Percentiles rank a stretch among this genome's conserved stretches.
phyloP scores from a whole-genome alignment of 2,888 invertebrate genomes.

The Ophion ventricosus region DNA sequence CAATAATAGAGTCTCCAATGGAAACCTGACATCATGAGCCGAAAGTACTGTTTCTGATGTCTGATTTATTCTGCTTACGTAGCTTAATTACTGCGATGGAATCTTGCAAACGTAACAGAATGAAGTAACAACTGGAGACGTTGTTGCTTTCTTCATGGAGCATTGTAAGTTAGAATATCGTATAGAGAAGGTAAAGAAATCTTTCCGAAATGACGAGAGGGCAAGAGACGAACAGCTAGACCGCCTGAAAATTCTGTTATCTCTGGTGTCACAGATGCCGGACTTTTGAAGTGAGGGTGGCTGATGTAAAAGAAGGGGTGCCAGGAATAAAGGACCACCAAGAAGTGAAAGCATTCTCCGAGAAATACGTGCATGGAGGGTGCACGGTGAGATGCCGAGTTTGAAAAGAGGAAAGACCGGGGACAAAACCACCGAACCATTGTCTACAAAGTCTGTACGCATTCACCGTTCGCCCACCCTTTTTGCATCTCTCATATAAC shows the following conservation, averaged over 20 bases:
- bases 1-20: not conserved
- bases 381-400: slow-evolving; percentile 3
- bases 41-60: too few species aligned
- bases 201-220: slow-evolving; percentile 44
- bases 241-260: slow-evolving; percentile 73
- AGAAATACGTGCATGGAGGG: slow-evolving; percentile 28
- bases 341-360: slow-evolving; percentile 38
- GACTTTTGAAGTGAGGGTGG: slow-evolving; percentile 50
- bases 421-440: slow-evolving; percentile 70
- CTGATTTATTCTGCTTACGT: not conserved
- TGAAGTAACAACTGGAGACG: not conserved
- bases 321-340: slow-evolving; percentile 61
- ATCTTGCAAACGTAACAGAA: not conserved
- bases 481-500: slow-evolving; percentile 46
- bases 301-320: slow-evolving; percentile 59
- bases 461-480: slow-evolving; percentile 49
- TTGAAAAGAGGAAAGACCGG: slow-evolving; percentile 32
- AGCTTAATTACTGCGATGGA: not conserved
- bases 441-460: slow-evolving; percentile 68
- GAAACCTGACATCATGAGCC: not conserved
- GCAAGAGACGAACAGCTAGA: slow-evolving; percentile 3
- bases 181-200: not conserved
- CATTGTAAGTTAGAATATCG: slow-evolving; percentile 38
- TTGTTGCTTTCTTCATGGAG: slow-evolving; percentile 16
- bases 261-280: slow-evolving; percentile 54